A percentile compares a stretch with the other conserved stretches of the same genome.
Evolutionary conservation across 2,888 invertebrate species (phyloP).

Genomic region (Agrotis clavis): DNA sequence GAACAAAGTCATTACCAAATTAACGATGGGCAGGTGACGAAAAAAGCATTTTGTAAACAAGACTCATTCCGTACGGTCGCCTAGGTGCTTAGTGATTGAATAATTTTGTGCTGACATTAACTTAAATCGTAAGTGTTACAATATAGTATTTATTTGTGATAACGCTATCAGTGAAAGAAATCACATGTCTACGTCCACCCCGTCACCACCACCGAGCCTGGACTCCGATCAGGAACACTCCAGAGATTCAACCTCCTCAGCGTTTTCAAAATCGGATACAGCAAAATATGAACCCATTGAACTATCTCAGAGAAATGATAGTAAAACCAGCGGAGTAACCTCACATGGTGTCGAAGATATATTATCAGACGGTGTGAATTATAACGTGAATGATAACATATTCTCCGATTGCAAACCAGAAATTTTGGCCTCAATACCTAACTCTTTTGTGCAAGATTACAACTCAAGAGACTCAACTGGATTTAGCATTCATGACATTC

Average conservation of each 20-base stretch:
- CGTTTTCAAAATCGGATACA: constrained; percentile 71
- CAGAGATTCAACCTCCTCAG: constrained; percentile 78
- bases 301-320: constrained; percentile 68
- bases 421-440: constrained; percentile 77
- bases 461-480: constrained; percentile 88
- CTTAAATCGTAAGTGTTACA: constrained; percentile 34
- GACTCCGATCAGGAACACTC: constrained; percentile 80
- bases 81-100: constrained; percentile 74
- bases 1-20: constrained; percentile 89
- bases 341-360: constrained; percentile 87
- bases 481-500: constrained; percentile 89
- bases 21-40: constrained; percentile 88
- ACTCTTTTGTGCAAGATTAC: constrained; percentile 84
- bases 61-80: constrained; percentile 83
- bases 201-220: constrained; percentile 81
- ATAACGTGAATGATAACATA: constrained; percentile 73
- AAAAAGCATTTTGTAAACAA: constrained; percentile 89
- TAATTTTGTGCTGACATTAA: constrained; percentile 53
- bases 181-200: constrained; percentile 78
- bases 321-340: constrained; percentile 73
- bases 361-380: constrained; percentile 80
- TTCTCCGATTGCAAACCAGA: constrained; percentile 82
- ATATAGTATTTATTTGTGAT: constrained; percentile 39
- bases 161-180: constrained; percentile 31
- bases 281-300: constrained; percentile 69